Evolutionary conservation across 1,140 invertebrate species (phyloP).

Genomic region (Ooceraea biroi): DNA sequence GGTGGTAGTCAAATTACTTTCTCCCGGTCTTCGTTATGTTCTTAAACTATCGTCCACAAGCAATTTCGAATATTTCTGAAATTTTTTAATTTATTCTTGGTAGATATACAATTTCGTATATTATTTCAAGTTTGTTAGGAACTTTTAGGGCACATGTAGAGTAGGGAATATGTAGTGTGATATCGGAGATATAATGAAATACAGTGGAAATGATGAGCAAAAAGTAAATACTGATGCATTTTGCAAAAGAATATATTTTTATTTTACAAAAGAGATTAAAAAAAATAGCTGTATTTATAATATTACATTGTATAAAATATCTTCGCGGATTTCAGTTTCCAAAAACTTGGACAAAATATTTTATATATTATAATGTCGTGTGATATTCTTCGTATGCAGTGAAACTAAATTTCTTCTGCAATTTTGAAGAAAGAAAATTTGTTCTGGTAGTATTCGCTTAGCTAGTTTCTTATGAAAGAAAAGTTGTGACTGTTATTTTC

Average conservation of each 20-base stretch:
- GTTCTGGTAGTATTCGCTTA: background rate
- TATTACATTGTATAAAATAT: background rate
- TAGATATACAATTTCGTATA: background rate
- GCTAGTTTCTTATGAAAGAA: slow-evolving; percentile 37
- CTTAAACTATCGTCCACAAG: background rate
- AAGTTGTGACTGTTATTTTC: slow-evolving; percentile 60
- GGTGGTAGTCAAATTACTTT: background rate
- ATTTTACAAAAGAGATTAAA: too few relatives aligned
- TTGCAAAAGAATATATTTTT: background rate
- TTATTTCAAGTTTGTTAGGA: background rate
- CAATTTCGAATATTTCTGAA: background rate
- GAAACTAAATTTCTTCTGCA: too few relatives aligned
- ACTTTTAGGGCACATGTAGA: background rate
- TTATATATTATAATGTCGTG: slow-evolving; percentile 36
- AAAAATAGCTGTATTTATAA: background rate
- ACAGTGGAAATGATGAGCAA: too few relatives aligned
- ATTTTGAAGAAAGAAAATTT: too few relatives aligned
- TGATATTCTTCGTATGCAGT: background rate
- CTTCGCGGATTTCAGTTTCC: slow-evolving; percentile 16
- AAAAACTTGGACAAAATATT: background rate
- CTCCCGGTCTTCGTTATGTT: slow-evolving; percentile 23
- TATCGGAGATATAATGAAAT: too few relatives aligned
- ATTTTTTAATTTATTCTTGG: slow-evolving; percentile 5
- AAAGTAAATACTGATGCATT: background rate
- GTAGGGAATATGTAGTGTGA: too few relatives aligned